Base-by-base conservation (phyloP, 1,140 invertebrate genomes). In the Drosophila auraria region DNA sequence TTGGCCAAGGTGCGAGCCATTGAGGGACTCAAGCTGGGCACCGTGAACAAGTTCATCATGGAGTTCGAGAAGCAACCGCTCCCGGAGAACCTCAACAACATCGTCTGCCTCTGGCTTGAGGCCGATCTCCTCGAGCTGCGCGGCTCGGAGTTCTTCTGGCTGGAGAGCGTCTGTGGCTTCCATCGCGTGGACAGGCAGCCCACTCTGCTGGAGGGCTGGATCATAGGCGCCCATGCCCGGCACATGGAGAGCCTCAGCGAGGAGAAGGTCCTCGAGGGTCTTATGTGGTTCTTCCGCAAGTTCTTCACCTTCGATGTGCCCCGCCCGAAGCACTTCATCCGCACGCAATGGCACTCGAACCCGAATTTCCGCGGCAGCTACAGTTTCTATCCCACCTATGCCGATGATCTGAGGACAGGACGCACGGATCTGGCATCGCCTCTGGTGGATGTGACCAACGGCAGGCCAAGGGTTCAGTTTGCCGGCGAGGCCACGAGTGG, bases 1-100 rank as follows among this genome's bases (percentile, higher is more conserved):
- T 47, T 83, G 5, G 78, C 94, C 14, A 97, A 96, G 93, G 79
- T 95, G 1, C 93, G 94, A n/a, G 93, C 95, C 1, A 96, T 96
- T 33, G 93, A 95, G 89, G 94, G 94, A 9, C 91, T 97, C 4
- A 95, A 95, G 20, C 94, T 96, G 71, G 96, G 96, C 36, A 95
- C 95, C 1, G 94, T 97, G 1, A 94, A 97, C 82, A 97, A 97
- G 93, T 95, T 98, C 54, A 96, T 96, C 74, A 76, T 97, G n/a
- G 94, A 96, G 86, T 97, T 96, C 78, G 90, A 94, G 5, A 87
- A 94, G 54, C 93, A 93, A 40, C 97, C 96, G 94, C 95, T 96
- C 95, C 94, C 94, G 2, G 87, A 94, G 51, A 84, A 92, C 42
- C 76, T 72, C 12, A 71, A 75, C 50, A 93, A 91, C 53, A 93